Conservation (phyloP, 2,888 invertebrate species). For the Rhingia rostrata region DNA sequence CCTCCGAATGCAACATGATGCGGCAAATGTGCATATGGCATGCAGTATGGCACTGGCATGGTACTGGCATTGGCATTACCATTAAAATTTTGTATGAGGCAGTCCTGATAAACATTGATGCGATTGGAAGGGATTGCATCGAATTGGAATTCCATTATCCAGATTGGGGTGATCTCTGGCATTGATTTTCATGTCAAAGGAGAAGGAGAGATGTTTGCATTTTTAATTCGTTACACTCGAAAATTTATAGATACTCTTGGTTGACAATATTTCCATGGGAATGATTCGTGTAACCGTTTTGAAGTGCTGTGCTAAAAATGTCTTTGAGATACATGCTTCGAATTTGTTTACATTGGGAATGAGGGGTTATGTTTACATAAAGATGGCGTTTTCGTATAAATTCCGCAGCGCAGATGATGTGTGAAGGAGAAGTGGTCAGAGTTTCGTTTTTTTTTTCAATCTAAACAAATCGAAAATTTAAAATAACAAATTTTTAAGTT, state of each 20-base stretch:
- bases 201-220: conserved; percentile 15
- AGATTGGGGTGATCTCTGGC: conserved; percentile 4
- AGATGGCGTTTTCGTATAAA: conserved; percentile 15
- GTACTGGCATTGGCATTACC: no score
- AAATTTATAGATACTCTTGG: no score
- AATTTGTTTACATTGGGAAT: conserved; percentile 20
- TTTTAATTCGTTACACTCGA: conserved; percentile 19
- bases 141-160: conserved; percentile 38
- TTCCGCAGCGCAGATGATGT: conserved; percentile 1
- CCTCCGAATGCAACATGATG: no score
- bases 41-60: no score
- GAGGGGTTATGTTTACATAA: conserved; percentile 20
- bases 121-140: conserved; percentile 7
- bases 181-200: conserved; percentile 34
- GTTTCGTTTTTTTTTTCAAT: not conserved
- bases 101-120: conserved; percentile 9
- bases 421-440: conserved; percentile 10
- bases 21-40: no score
- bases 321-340: not conserved
- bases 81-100: not conserved
- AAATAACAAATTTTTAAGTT: conserved; percentile 8
- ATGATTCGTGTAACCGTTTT: no score
- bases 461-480: conserved; percentile 34
- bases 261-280: no score
- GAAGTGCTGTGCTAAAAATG: not conserved